These are phyloP conservation scores for Peribatodes rhomboidaria DNA, from an alignment of 2,888 invertebrate species.

Conservation along the genomic window DNA sequence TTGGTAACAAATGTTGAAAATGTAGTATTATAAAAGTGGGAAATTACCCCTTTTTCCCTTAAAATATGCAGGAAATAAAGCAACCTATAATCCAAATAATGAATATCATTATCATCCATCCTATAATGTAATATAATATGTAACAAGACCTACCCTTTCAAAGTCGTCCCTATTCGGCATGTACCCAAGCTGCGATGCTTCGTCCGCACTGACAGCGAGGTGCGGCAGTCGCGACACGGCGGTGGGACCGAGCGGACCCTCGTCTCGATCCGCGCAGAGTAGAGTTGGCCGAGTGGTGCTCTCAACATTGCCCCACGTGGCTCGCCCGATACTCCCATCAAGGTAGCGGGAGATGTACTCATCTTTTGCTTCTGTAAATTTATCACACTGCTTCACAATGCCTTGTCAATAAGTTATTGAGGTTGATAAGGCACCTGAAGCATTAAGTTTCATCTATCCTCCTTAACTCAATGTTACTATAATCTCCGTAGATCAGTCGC, in stretches of 20 bases:
- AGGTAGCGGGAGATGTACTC: slow-evolving; percentile 96
- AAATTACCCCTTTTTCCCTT: background rate
- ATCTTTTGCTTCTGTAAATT: slow-evolving; percentile 92
- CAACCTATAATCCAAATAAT: too few species aligned
- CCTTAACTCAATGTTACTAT: too few species aligned
- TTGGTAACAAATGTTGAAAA: too few species aligned
- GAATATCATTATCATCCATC: too few species aligned
- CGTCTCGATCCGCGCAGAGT: slow-evolving; percentile 91
- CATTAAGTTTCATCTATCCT: too few species aligned
- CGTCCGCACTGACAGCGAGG: slow-evolving; percentile 92
- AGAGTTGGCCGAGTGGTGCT: slow-evolving; percentile 90
- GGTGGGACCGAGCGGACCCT: slow-evolving; percentile 92
- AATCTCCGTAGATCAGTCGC: too few species aligned
- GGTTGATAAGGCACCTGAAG: too few species aligned
- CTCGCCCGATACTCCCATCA: slow-evolving; percentile 95
- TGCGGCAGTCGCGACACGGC: slow-evolving; percentile 90
- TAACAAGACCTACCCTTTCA: slow-evolving; percentile 89
- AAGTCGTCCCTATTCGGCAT: slow-evolving; percentile 98
- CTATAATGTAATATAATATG: background rate
- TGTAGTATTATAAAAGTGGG: too few species aligned
- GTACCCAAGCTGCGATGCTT: slow-evolving; percentile 95
- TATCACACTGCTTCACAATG: background rate
- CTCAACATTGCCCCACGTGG: slow-evolving; percentile 93
- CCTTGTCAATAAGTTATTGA: background rate
- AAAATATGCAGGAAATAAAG: too few species aligned